These are phyloP conservation scores for Eupsilia transversa DNA, from an alignment of 2,888 invertebrate species.

Conservation along the genomic window DNA sequence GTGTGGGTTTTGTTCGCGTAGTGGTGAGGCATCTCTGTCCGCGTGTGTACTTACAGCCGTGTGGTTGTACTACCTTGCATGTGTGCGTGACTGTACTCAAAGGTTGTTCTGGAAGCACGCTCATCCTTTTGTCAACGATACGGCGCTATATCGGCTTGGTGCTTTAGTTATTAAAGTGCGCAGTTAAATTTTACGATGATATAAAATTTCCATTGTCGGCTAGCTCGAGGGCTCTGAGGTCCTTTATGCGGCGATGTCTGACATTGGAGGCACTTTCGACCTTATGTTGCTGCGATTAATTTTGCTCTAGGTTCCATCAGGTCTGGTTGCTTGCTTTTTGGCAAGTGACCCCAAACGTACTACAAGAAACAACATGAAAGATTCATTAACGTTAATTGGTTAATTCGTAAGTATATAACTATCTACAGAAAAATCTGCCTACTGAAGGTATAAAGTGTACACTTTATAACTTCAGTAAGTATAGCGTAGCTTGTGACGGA, in stretches of 20 bases:
- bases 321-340: slow-evolving; percentile 5
- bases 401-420: slow-evolving; percentile 8
- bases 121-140: slow-evolving; percentile 90
- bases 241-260: slow-evolving; percentile 73
- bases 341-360: background rate
- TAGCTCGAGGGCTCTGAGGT: slow-evolving; percentile 76
- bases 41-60: slow-evolving; percentile 76
- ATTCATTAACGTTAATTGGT: background rate
- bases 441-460: no score
- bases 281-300: slow-evolving; percentile 64
- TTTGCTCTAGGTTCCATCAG: slow-evolving; percentile 40
- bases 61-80: slow-evolving; percentile 78
- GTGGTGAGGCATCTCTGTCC: slow-evolving; percentile 75
- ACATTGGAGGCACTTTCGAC: slow-evolving; percentile 64
- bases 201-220: slow-evolving; percentile 87
- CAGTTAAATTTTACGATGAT: slow-evolving; percentile 86
- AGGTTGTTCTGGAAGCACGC: slow-evolving; percentile 76
- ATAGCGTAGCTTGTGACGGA: slow-evolving; percentile 30
- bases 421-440: background rate
- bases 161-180: slow-evolving; percentile 89
- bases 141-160: slow-evolving; percentile 85
- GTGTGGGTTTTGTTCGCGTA: slow-evolving; percentile 86
- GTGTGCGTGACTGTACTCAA: slow-evolving; percentile 77
- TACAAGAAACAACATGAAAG: background rate
- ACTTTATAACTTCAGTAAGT: slow-evolving; percentile 18